Base-by-base conservation (phyloP, 2,113 vertebrate genomes). In the Apistogramma diplotaenia region DNA sequence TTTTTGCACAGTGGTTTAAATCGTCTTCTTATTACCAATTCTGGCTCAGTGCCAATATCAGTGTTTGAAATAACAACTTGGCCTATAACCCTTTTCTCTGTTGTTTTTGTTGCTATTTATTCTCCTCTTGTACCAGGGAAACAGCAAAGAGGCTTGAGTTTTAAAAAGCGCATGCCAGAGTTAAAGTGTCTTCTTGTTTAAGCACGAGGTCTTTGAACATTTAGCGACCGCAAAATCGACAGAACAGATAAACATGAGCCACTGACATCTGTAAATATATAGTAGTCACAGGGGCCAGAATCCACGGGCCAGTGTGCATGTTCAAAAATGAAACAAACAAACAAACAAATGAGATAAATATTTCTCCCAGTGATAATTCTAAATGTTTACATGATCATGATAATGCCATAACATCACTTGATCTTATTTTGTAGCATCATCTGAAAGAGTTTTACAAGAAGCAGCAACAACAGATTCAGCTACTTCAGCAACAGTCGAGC, bases 401-500 rank as follows among this genome's bases (percentile, higher is more conserved):
- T 16, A 49, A n/a, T 49, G 43, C 37, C 49, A 70, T 10, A n/a
- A 46, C 15, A 31, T 23, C 4, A 13, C 4, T 18, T 35, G 7
- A 1, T 53, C 2, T 4, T 16, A 2, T 35, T 43, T 95, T 96
- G 92, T 90, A 98, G 97, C 97, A 98, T 96, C 97, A 97, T 95
- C 95, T 98, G 93, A 97, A 97, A 96, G 97, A 98, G 93, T 97
- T 98, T 96, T 98, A 97, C 95, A 98, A 98, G 96, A 97, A 97
- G 94, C 97, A 97, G 90, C 97, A 98, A 94, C 95, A 98, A 87
- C 97, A 99, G 95, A 95, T 97, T 93, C 97, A 97, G 92, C 95
- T 97, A 95, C 97, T 98, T 94, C 97, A 98, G 83, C 97, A 97
- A 80, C 95, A 96, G 49, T 94, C 96, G 58, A 94, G 94, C 91